Evolutionary conservation across 2,888 invertebrate species (phyloP).

Genomic region (Microdon myrmicae): DNA sequence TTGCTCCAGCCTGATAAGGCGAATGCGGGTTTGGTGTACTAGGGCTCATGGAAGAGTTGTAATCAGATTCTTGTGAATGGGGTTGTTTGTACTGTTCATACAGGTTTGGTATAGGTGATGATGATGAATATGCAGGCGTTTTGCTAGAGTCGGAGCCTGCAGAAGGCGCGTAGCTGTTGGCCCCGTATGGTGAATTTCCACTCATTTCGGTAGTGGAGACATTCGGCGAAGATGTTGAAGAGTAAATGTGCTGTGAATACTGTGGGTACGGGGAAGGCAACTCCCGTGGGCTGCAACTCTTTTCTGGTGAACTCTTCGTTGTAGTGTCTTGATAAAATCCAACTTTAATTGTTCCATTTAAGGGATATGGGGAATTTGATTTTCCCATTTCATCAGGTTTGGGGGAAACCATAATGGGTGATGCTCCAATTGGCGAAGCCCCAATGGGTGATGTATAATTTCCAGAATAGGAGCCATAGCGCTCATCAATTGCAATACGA

Average conservation of each 20-base stretch:
- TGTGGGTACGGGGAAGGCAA: constrained; percentile 73
- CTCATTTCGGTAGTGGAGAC: constrained; percentile 67
- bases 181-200: constrained; percentile 64
- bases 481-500: constrained; percentile 72
- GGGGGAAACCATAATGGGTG: constrained; percentile 79
- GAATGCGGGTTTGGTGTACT: constrained; percentile 69
- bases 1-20: constrained; percentile 69
- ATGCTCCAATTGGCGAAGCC: constrained; percentile 70
- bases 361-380: constrained; percentile 74
- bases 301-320: constrained; percentile 84
- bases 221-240: constrained; percentile 70
- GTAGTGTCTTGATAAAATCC: constrained; percentile 92
- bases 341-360: constrained; percentile 86
- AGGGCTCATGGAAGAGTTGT: constrained; percentile 70
- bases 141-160: constrained; percentile 63
- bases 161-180: constrained; percentile 64
- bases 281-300: constrained; percentile 83
- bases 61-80: constrained; percentile 69
- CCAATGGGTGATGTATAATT: constrained; percentile 79
- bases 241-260: constrained; percentile 72
- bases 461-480: constrained; percentile 73
- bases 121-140: constrained; percentile 63
- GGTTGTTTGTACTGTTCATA: constrained; percentile 73
- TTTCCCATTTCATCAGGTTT: constrained; percentile 74
- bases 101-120: constrained; percentile 63